These are phyloP conservation scores for Margarornis squamiger DNA, from an alignment of 2,797 vertebrate species.

Conservation along the genomic window DNA sequence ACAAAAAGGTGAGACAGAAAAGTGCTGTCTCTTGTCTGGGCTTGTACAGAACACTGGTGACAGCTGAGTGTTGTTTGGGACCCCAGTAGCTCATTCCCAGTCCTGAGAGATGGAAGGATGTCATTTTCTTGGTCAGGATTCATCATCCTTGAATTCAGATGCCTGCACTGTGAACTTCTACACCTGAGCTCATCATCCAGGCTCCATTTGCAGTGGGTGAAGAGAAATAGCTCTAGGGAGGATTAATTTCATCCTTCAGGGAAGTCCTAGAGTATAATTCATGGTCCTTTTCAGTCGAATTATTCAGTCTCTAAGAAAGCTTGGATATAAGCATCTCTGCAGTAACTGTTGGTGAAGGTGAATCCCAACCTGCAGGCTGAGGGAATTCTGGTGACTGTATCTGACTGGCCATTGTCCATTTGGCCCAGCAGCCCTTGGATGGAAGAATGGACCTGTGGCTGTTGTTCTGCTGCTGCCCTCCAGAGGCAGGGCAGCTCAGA, in stretches of 20 bases:
- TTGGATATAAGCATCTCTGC: background rate
- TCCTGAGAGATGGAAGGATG: background rate
- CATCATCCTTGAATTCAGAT: background rate
- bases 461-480: background rate
- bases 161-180: background rate
- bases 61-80: background rate
- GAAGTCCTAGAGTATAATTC: background rate
- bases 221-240: background rate
- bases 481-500: background rate
- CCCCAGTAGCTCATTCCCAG: background rate
- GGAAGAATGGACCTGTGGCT: background rate
- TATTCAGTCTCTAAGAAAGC: background rate
- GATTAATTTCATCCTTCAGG: background rate
- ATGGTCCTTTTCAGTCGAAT: background rate
- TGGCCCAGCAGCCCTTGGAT: background rate
- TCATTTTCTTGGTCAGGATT: background rate
- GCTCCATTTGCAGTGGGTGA: background rate
- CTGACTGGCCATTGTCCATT: background rate
- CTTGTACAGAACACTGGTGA: background rate
- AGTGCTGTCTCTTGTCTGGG: background rate
- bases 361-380: background rate
- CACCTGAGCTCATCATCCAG: background rate
- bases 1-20: background rate
- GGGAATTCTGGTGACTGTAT: background rate
- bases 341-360: background rate